A percentile compares a stretch with the other conserved stretches of the same genome.
phyloP scores from a whole-genome alignment of 2,113 vertebrate genomes.

The Dicaeum eximium region DNA sequence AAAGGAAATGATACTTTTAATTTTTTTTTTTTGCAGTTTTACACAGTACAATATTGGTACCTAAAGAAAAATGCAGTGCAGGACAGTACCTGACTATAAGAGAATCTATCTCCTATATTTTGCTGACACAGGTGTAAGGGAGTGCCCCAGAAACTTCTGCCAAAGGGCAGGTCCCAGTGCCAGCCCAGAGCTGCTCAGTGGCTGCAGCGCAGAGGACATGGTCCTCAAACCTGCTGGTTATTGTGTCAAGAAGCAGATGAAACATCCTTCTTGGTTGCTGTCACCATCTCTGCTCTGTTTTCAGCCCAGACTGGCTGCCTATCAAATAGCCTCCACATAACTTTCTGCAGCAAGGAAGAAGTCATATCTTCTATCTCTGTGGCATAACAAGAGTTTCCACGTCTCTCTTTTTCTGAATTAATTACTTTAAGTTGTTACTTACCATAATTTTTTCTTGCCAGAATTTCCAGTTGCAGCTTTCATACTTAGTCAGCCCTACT shows the following conservation, averaged over 20 bases:
- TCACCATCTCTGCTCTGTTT: not conserved
- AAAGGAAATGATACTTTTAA: not conserved
- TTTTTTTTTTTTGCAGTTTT: not conserved
- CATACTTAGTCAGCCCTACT: not conserved
- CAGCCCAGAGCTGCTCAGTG: not conserved
- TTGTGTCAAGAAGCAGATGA: not conserved
- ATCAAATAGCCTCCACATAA: not conserved
- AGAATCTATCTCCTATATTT: not conserved
- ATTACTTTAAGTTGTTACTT: not conserved
- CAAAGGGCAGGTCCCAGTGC: not conserved
- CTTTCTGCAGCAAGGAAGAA: not conserved
- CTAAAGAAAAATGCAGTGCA: not conserved
- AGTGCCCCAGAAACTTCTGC: not conserved
- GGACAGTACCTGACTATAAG: not conserved
- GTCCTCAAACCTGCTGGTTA: not conserved
- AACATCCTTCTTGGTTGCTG: not conserved
- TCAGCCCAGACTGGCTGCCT: not conserved
- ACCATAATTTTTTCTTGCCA: not conserved
- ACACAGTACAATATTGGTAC: not conserved
- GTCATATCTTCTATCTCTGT: not conserved
- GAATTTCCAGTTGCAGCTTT: not conserved
- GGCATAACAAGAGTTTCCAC: not conserved
- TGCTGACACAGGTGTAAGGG: not conserved
- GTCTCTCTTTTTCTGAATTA: not conserved
- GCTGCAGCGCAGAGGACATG: not conserved